Percentiles rank a stretch among this genome's conserved stretches.
Conservation (phyloP, 2,888 invertebrate genomes). For the Drosophila niveifrons region DNA sequence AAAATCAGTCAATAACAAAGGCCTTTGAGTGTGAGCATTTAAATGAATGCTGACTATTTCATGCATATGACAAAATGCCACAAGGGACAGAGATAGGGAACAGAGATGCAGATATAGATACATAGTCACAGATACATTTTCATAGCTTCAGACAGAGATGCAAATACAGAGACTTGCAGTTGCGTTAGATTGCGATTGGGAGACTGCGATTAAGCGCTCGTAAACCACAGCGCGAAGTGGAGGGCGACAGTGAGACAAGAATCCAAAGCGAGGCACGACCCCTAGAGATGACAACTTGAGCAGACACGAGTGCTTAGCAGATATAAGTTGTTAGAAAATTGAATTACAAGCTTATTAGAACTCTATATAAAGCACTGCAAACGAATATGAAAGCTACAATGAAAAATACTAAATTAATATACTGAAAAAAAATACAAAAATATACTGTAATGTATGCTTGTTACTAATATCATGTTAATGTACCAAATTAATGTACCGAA, state of each 20-base stretch:
- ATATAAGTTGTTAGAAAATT: background rate
- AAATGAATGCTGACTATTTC: constrained; percentile 45
- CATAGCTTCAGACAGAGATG: constrained; percentile 17
- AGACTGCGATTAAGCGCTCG: constrained; percentile 56
- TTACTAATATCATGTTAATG: no score
- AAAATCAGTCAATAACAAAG: constrained; percentile 62
- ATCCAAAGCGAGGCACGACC: background rate
- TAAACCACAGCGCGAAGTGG: constrained; percentile 46
- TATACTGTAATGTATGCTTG: no score
- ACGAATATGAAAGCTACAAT: no score
- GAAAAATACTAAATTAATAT: no score
- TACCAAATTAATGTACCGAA: no score
- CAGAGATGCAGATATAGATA: constrained; percentile 4
- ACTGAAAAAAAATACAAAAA: no score
- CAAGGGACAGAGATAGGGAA: constrained; percentile 30
- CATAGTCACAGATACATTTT: constrained; percentile 25
- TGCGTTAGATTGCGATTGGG: constrained; percentile 49
- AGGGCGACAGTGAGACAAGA: background rate
- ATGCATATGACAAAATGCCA: constrained; percentile 31
- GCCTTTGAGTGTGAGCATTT: constrained; percentile 19
- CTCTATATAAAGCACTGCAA: no score
- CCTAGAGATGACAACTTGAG: background rate
- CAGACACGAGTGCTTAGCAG: background rate
- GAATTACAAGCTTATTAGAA: no score
- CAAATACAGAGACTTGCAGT: constrained; percentile 36